phyloP scores from a whole-genome alignment of 1,140 invertebrate species.

The Pomacea maculata region DNA sequence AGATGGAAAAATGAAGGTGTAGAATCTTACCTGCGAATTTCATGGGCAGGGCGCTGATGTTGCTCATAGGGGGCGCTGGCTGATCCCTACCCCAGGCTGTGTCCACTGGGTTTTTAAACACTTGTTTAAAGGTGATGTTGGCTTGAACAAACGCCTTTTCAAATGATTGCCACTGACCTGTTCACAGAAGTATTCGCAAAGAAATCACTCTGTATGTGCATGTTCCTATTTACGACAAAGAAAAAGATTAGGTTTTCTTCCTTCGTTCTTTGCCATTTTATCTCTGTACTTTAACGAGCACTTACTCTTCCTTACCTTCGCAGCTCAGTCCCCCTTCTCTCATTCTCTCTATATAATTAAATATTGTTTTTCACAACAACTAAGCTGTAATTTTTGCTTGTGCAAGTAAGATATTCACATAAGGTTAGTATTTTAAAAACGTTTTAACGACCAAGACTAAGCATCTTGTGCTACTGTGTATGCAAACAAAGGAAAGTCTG shows the following conservation, averaged over 20 bases:
- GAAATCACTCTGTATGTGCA: not conserved
- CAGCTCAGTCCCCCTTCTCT: not conserved
- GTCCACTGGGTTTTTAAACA: constrained; percentile 51
- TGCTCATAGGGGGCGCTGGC: constrained; percentile 43
- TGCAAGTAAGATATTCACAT: no score
- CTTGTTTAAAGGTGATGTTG: not conserved
- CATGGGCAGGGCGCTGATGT: constrained; percentile 48
- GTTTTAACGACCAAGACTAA: no score
- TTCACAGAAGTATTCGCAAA: not conserved
- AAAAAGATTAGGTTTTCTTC: not conserved
- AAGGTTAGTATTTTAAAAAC: no score
- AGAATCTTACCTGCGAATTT: constrained; percentile 44
- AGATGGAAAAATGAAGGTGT: no score
- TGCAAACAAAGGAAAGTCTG: no score
- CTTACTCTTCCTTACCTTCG: not conserved
- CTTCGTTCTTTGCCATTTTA: not conserved
- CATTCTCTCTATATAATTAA: no score
- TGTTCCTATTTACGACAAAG: no score
- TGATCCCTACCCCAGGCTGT: constrained; percentile 50
- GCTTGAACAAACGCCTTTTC: not conserved
- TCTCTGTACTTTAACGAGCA: not conserved
- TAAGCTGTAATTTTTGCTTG: no score
- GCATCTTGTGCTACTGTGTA: no score
- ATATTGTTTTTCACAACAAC: no score
- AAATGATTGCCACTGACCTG: not conserved